Evolutionary conservation across 1,140 invertebrate genomes (phyloP).

Genomic region (Neodiprion fabricii): DNA sequence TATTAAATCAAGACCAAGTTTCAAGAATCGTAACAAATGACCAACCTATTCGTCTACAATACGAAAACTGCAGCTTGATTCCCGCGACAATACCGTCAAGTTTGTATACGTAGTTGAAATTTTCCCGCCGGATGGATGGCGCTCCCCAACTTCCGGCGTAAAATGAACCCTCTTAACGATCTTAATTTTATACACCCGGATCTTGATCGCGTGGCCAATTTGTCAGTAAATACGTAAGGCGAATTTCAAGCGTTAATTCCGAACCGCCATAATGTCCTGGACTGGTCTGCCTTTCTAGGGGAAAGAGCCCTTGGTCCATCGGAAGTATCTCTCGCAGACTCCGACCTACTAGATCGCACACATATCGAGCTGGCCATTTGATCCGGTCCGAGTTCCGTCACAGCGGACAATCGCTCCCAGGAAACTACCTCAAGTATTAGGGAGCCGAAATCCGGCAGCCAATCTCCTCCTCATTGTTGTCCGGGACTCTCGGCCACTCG

Average conservation of each 20-base stretch:
- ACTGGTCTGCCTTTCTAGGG: constrained; percentile 19
- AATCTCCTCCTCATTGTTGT: constrained; percentile 31
- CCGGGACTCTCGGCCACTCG: constrained; percentile 44
- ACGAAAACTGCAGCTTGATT: too few relatives aligned
- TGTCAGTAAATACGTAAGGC: constrained; percentile 44
- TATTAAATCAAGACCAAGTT: too few relatives aligned
- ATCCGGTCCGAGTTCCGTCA: too few relatives aligned
- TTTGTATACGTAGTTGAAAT: too few relatives aligned
- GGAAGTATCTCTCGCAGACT: neutral
- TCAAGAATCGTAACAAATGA: too few relatives aligned
- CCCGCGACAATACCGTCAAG: too few relatives aligned
- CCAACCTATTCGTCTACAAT: too few relatives aligned
- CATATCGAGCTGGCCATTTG: neutral
- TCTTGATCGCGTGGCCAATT: constrained; percentile 57
- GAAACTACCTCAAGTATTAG: constrained; percentile 31
- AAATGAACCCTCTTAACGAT: too few relatives aligned
- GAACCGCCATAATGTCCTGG: neutral
- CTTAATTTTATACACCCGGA: neutral
- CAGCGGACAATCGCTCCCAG: constrained; percentile 52
- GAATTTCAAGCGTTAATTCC: constrained; percentile 27
- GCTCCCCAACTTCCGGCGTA: too few relatives aligned
- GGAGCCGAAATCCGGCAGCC: constrained; percentile 43
- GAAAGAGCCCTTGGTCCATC: constrained; percentile 16
- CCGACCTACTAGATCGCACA: neutral
- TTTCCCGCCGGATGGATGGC: too few relatives aligned